Percentiles rank a stretch among this genome's conserved stretches.
Evolutionary conservation across 2,888 invertebrate species (phyloP).

Genomic region (Microplitis manilae): DNA sequence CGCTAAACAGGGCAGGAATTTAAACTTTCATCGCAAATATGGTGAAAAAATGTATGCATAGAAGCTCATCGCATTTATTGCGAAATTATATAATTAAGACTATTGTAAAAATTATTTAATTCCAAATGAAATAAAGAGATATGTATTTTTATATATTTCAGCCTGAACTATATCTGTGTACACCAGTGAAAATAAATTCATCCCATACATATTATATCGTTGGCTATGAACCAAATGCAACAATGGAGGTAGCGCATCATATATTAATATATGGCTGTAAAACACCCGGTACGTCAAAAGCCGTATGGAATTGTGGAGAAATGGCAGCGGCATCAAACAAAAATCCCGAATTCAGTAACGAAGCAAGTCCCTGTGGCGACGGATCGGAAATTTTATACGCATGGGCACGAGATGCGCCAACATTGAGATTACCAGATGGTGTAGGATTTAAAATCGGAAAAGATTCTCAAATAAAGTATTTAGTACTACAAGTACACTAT

Average conservation of each 20-base stretch:
- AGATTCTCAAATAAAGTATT: conserved; percentile 85
- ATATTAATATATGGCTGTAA: conserved; percentile 93
- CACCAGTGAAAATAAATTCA: conserved; percentile 87
- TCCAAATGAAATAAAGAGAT: neutral
- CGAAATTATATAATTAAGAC: no score
- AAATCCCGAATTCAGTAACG: conserved; percentile 69
- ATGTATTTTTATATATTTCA: conserved; percentile 72
- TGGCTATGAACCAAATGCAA: conserved; percentile 93
- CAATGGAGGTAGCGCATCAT: conserved; percentile 93
- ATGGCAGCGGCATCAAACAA: conserved; percentile 77
- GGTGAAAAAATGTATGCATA: no score
- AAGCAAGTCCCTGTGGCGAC: conserved; percentile 82
- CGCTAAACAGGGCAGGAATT: no score
- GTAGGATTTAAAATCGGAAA: conserved; percentile 95
- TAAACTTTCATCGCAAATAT: no score
- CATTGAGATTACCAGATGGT: conserved; percentile 83
- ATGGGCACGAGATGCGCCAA: conserved; percentile 94
- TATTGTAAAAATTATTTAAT: neutral
- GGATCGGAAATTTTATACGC: conserved; percentile 91
- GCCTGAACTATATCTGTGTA: conserved; percentile 94
- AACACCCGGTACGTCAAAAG: conserved; percentile 81
- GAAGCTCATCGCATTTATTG: no score
- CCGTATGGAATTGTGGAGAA: conserved; percentile 94
- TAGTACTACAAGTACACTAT: conserved; percentile 96
- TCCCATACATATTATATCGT: conserved; percentile 87